Evolutionary conservation across 2,888 invertebrate genomes (phyloP).

Genomic region (Globia sparganii): DNA sequence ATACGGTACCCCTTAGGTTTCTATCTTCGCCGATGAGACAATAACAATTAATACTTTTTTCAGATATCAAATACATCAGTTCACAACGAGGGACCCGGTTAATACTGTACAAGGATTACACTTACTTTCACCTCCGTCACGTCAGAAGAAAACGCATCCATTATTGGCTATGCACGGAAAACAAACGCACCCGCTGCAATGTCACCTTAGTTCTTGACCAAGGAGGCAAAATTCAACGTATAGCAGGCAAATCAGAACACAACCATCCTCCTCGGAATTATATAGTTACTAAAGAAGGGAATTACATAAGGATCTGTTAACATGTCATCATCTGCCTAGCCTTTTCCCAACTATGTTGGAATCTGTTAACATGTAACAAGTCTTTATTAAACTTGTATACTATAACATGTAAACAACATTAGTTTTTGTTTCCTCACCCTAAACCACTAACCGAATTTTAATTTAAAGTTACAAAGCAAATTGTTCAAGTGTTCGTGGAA

Average conservation of each 20-base stretch:
- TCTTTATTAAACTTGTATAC: not conserved
- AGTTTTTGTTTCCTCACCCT: not conserved
- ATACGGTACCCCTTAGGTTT: not conserved
- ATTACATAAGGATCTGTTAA: constrained; percentile 13
- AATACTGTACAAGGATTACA: constrained; percentile 22
- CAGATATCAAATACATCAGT: constrained; percentile 28
- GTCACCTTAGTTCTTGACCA: not conserved
- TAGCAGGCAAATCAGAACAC: constrained; percentile 14
- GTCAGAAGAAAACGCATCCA: constrained; percentile 1
- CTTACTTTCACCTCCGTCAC: constrained; percentile 20
- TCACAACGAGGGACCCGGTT: constrained; percentile 33
- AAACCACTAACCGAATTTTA: not conserved
- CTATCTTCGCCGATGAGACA: not conserved
- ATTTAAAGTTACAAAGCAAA: not conserved
- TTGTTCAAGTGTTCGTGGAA: not conserved
- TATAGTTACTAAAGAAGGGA: not conserved
- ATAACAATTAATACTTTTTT: not conserved
- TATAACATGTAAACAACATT: not conserved
- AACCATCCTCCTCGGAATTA: constrained; percentile 38
- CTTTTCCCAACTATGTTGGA: too few species aligned
- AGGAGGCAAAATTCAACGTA: not conserved
- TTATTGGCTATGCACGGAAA: constrained; percentile 44
- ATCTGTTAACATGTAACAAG: not conserved
- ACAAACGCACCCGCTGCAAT: constrained; percentile 31
- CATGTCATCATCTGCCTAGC: too few species aligned